Conservation (phyloP, 2,888 invertebrate species). For the Erebia palarica region DNA sequence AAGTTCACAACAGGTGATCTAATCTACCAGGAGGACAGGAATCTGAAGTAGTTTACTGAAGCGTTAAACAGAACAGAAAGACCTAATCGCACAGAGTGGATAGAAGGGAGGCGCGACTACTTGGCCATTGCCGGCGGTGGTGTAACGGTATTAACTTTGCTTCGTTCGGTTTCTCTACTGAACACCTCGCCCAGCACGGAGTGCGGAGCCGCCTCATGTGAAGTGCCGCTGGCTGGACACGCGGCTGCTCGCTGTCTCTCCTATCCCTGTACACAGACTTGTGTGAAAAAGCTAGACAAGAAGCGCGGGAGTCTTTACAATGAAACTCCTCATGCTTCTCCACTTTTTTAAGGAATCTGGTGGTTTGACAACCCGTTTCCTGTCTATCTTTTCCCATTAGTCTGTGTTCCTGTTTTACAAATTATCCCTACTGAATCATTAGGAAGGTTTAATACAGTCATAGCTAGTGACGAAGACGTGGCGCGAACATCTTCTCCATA, state of each 20-base stretch:
- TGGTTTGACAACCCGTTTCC: neutral
- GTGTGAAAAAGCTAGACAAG: slow-evolving; percentile 8
- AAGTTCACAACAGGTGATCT: slow-evolving; percentile 47
- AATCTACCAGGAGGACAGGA: slow-evolving; percentile 72
- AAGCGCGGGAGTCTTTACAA: neutral
- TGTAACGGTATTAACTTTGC: slow-evolving; percentile 83
- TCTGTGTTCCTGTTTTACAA: slow-evolving; percentile 77
- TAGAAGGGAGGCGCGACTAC: slow-evolving; percentile 81
- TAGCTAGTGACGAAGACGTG: neutral
- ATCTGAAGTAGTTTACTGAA: slow-evolving; percentile 62
- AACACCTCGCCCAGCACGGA: slow-evolving; percentile 91
- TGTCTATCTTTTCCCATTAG: slow-evolving; percentile 16
- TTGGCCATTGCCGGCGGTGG: slow-evolving; percentile 77
- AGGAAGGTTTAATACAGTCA: neutral
- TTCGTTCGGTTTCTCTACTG: slow-evolving; percentile 85
- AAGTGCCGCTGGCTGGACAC: slow-evolving; percentile 75
- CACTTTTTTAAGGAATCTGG: neutral
- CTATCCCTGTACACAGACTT: slow-evolving; percentile 63
- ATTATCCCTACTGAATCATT: slow-evolving; percentile 60
- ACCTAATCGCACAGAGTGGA: slow-evolving; percentile 79
- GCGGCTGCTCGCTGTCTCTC: slow-evolving; percentile 71
- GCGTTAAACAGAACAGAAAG: slow-evolving; percentile 77
- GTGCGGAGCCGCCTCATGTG: slow-evolving; percentile 90
- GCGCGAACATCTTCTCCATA: neutral
- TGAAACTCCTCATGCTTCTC: neutral